Evolutionary conservation across 2,888 invertebrate genomes (phyloP).

Genomic region (Chloroclysta siterata): DNA sequence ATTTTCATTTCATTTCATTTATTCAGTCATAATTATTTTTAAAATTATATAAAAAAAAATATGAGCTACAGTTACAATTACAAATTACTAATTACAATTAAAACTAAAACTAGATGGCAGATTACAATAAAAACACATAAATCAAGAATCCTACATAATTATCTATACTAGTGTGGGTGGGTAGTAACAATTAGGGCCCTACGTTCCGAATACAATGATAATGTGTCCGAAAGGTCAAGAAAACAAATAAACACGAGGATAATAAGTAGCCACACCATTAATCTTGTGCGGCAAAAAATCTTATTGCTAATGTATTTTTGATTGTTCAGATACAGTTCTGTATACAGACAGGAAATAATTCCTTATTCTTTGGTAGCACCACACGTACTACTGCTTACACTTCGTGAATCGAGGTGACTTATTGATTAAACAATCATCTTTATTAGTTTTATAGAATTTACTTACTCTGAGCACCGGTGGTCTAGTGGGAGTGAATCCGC

Average conservation of each 20-base stretch:
- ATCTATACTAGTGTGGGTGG: not conserved
- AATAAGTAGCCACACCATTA: constrained; percentile 35
- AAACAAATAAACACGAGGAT: constrained; percentile 38
- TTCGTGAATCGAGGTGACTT: not conserved
- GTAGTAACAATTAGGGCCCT: constrained; percentile 16
- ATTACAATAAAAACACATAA: too few relatives aligned
- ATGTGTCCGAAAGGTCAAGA: constrained; percentile 33
- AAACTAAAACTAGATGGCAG: too few relatives aligned
- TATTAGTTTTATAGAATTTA: not conserved
- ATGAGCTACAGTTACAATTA: too few relatives aligned
- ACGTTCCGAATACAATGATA: constrained; percentile 20
- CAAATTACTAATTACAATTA: too few relatives aligned
- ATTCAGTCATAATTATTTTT: too few relatives aligned
- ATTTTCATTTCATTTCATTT: too few relatives aligned
- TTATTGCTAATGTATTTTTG: constrained; percentile 43
- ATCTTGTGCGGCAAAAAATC: constrained; percentile 37
- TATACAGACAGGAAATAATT: constrained; percentile 20
- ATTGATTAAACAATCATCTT: not conserved
- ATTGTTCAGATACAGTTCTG: constrained; percentile 34
- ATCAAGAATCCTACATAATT: constrained; percentile 1
- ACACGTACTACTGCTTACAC: not conserved
- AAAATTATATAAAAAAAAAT: too few relatives aligned
- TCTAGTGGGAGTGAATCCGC: too few relatives aligned
- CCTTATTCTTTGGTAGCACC: not conserved
- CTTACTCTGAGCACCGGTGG: too few relatives aligned